Conservation (phyloP, 2,113 vertebrate species). For the Pristiophorus japonicus region DNA sequence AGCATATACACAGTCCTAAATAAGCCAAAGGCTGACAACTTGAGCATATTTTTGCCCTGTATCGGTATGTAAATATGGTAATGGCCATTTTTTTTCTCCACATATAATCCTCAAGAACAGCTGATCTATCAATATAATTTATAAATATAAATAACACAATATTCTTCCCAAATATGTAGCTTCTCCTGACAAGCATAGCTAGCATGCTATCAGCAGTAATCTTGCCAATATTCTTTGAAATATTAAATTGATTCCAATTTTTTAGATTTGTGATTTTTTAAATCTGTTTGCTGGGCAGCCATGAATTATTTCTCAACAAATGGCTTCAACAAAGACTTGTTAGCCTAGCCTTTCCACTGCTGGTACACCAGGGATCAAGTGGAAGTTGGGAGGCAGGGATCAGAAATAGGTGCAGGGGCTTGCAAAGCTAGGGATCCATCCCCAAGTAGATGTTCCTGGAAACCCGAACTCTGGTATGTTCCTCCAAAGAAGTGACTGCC, state of each 20-base stretch:
- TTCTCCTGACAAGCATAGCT: background rate
- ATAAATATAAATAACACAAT: conserved; percentile 18
- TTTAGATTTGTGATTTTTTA: background rate
- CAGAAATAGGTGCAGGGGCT: background rate
- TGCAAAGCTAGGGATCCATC: background rate
- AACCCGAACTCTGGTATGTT: background rate
- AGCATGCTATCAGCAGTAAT: background rate
- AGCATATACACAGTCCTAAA: background rate
- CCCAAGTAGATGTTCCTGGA: background rate
- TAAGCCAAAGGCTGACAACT: background rate
- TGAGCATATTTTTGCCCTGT: background rate
- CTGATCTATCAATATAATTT: background rate
- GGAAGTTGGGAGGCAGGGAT: background rate
- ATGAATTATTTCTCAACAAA: background rate
- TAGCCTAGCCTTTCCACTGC: background rate
- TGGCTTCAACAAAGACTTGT: background rate
- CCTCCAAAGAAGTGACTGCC: background rate
- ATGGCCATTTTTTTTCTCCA: background rate
- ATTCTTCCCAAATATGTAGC: background rate
- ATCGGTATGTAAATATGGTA: background rate
- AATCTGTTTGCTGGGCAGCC: background rate
- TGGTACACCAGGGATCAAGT: background rate
- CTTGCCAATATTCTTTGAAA: background rate
- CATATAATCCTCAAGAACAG: background rate
- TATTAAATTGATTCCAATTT: background rate